phyloP scores from a whole-genome alignment of 1,140 invertebrate genomes.

The Drosophila arizonae region DNA sequence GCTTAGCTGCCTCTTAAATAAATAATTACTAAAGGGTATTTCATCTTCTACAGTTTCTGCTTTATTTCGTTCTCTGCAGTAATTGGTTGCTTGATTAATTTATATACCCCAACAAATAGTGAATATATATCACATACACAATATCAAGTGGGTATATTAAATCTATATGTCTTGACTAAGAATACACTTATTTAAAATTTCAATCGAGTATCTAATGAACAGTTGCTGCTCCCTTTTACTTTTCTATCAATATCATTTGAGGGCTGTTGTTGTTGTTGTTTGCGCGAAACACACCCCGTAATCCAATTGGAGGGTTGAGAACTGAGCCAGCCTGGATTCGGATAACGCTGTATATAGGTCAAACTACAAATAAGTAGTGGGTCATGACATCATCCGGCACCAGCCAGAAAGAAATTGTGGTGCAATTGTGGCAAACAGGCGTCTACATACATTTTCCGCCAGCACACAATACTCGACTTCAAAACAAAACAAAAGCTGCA shows the following conservation, averaged over 20 bases:
- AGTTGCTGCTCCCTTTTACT: not conserved
- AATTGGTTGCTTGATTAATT: no score
- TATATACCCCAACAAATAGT: no score
- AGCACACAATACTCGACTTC: conserved; percentile 6
- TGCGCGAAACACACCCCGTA: conserved; percentile 23
- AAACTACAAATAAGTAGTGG: conserved; percentile 52
- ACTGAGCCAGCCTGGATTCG: conserved; percentile 11
- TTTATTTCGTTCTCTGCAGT: no score
- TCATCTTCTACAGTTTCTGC: no score
- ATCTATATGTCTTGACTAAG: no score
- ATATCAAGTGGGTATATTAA: no score
- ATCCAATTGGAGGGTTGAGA: conserved; percentile 2
- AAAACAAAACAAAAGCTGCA: conserved; percentile 46
- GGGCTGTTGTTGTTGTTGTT: conserved; percentile 1
- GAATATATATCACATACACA: no score
- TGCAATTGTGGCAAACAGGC: conserved; percentile 44
- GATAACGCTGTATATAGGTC: conserved; percentile 58
- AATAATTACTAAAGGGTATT: no score
- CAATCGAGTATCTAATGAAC: not conserved
- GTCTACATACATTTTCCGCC: conserved; percentile 6
- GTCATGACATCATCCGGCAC: conserved; percentile 63
- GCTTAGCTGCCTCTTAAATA: no score
- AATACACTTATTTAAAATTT: no score
- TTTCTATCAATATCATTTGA: conserved; percentile 29
- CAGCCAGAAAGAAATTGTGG: conserved; percentile 15